These are phyloP conservation scores for Labeo calbasu DNA, from an alignment of 2,797 vertebrate genomes.

Conservation along the genomic window DNA sequence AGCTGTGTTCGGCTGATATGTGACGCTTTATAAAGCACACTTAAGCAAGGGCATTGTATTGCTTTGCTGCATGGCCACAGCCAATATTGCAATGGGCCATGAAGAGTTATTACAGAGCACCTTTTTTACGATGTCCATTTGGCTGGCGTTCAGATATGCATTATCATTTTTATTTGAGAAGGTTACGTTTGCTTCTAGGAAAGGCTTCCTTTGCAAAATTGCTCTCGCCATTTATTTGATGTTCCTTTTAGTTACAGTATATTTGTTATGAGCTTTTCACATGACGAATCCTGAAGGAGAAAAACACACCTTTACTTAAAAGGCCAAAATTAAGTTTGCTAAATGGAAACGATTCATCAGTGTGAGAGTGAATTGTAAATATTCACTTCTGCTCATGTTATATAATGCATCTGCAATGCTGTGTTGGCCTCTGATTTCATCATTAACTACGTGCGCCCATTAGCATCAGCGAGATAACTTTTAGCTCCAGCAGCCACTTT, in stretches of 20 bases:
- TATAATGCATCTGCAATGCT: slow-evolving; percentile 57
- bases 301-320: slow-evolving; percentile 22
- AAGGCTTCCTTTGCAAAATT: slow-evolving; percentile 36
- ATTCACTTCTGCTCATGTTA: slow-evolving; percentile 31
- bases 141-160: slow-evolving; percentile 64
- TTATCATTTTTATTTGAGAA: slow-evolving; percentile 64
- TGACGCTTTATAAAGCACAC: slow-evolving; percentile 61
- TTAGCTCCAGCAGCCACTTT: slow-evolving; percentile 56
- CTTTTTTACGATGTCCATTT: slow-evolving; percentile 70
- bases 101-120: slow-evolving; percentile 60
- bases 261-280: slow-evolving; percentile 21
- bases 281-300: not conserved
- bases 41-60: slow-evolving; percentile 64
- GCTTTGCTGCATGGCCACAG: slow-evolving; percentile 66
- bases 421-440: slow-evolving; percentile 71
- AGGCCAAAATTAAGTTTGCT: not conserved
- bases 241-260: slow-evolving; percentile 3
- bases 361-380: slow-evolving; percentile 6
- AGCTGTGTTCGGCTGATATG: slow-evolving; percentile 61
- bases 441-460: slow-evolving; percentile 66
- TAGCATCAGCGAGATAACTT: slow-evolving; percentile 67
- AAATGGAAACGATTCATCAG: slow-evolving; percentile 4
- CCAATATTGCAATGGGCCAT: slow-evolving; percentile 65
- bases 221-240: slow-evolving; percentile 7
- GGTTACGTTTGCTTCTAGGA: slow-evolving; percentile 52